Evolutionary conservation across 2,113 vertebrate genomes (phyloP).

Genomic region (Megaptera novaeangliae): DNA sequence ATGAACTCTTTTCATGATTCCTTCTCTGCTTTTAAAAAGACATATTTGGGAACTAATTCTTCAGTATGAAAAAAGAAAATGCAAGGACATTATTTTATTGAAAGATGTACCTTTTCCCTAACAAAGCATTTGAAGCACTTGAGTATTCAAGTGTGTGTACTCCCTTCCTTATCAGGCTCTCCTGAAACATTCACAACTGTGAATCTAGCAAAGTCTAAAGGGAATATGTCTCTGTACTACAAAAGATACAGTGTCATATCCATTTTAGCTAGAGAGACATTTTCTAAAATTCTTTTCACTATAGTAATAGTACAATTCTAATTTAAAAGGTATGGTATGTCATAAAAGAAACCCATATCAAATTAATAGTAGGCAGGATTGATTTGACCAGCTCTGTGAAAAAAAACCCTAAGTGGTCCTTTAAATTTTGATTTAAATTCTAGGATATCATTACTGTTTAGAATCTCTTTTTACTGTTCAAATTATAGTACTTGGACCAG

Average conservation of each 20-base stretch:
- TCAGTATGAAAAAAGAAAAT: background rate
- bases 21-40: constrained; percentile 20
- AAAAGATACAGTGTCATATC: background rate
- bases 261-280: background rate
- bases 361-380: background rate
- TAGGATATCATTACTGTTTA: background rate
- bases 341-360: background rate
- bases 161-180: background rate
- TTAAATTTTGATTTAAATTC: background rate
- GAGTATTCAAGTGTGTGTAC: background rate
- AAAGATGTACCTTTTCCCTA: background rate
- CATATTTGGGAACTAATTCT: background rate
- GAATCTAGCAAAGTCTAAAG: background rate
- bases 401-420: background rate
- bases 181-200: background rate
- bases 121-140: background rate
- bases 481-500: background rate
- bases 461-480: background rate
- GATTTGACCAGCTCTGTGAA: background rate
- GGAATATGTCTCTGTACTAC: background rate
- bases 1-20: background rate
- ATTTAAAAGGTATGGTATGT: background rate
- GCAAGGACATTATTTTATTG: background rate
- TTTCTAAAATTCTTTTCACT: background rate
- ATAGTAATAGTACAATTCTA: background rate